Conservation (phyloP, 2,797 vertebrate genomes). For the Lateolabrax maculatus region DNA sequence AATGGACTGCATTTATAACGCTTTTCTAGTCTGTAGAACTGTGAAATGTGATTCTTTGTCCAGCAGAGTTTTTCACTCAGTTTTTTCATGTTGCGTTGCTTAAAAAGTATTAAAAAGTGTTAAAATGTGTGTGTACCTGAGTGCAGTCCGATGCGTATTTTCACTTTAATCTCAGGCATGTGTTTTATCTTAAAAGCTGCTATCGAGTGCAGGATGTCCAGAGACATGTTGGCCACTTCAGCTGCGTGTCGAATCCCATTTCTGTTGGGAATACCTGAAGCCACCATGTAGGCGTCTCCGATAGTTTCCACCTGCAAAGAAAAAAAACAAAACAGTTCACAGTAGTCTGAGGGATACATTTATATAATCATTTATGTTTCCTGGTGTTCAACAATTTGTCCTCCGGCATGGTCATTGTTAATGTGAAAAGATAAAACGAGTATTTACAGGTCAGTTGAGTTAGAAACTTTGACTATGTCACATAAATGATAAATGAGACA, state of each 20-base stretch:
- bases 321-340: background rate
- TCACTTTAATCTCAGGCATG: constrained; percentile 92
- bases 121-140: constrained; percentile 85
- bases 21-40: too few relatives aligned
- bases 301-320: constrained; percentile 89
- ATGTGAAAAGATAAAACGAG: background rate
- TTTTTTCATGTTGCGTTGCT: too few relatives aligned
- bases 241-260: constrained; percentile 90
- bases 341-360: background rate
- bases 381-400: background rate
- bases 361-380: background rate
- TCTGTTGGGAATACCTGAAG: constrained; percentile 90
- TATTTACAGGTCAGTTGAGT: background rate
- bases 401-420: background rate
- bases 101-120: too few relatives aligned
- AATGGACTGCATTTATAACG: too few relatives aligned
- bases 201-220: constrained; percentile 91
- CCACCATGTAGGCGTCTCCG: constrained; percentile 93
- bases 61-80: too few relatives aligned
- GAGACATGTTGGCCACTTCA: constrained; percentile 92
- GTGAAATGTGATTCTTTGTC: too few relatives aligned
- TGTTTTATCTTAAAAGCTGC: constrained; percentile 91
- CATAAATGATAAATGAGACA: too few relatives aligned
- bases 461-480: background rate
- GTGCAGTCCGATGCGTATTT: constrained; percentile 92